A percentile compares a stretch with the other conserved stretches of the same genome.
Conservation (phyloP, 2,113 vertebrate genomes). For the Ciconia maguari region DNA sequence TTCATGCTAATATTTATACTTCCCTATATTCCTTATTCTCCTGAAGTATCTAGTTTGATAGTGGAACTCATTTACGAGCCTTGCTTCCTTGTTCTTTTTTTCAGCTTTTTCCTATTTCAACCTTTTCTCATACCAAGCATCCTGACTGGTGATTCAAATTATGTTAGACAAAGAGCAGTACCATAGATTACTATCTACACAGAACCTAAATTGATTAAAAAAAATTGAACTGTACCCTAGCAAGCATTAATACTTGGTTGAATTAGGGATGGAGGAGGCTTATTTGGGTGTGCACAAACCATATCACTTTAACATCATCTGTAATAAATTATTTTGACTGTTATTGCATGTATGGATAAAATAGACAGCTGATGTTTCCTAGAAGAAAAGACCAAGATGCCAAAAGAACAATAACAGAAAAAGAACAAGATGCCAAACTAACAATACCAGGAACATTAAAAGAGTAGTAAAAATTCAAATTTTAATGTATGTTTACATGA, state of each 20-base stretch:
- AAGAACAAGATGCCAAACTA: background rate
- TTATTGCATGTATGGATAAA: background rate
- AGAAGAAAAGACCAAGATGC: background rate
- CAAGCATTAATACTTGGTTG: background rate
- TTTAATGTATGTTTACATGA: background rate
- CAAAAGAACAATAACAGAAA: background rate
- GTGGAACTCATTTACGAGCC: background rate
- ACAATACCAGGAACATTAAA: background rate
- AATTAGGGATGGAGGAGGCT: background rate
- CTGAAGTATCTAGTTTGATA: background rate
- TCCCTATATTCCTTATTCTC: background rate
- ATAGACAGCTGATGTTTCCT: background rate
- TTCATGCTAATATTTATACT: background rate
- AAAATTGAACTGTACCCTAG: background rate
- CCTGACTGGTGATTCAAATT: background rate
- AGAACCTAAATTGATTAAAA: background rate
- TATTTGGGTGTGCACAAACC: background rate
- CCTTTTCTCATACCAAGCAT: background rate
- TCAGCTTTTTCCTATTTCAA: background rate
- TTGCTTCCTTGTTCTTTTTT: background rate
- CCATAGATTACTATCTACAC: background rate
- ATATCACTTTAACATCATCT: background rate
- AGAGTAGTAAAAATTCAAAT: background rate
- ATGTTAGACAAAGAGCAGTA: background rate
- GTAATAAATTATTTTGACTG: background rate